These are phyloP conservation scores for Leptura quadrifasciata DNA, from an alignment of 2,888 invertebrate genomes.

Conservation along the genomic window DNA sequence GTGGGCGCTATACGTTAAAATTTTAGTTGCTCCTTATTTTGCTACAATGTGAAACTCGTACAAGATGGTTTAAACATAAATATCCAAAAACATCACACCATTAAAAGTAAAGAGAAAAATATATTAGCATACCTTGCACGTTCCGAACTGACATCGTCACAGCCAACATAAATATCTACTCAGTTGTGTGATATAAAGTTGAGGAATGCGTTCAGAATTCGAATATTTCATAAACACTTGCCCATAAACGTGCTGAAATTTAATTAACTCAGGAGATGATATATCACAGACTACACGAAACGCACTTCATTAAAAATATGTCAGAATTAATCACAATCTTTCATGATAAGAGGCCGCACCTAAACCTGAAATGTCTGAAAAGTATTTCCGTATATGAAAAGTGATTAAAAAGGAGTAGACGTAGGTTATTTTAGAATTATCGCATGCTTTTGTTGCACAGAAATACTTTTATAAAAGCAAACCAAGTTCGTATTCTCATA, in stretches of 20 bases:
- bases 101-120: slow-evolving; percentile 38
- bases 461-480: too few species aligned
- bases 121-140: slow-evolving; percentile 41
- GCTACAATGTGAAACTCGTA: slow-evolving; percentile 19
- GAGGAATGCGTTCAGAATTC: slow-evolving; percentile 40
- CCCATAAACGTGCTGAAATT: slow-evolving; percentile 33
- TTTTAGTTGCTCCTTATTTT: background rate
- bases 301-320: slow-evolving; percentile 31
- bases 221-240: slow-evolving; percentile 40
- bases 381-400: slow-evolving; percentile 7
- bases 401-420: background rate
- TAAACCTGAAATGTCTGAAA: slow-evolving; percentile 5
- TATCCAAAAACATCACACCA: slow-evolving; percentile 29
- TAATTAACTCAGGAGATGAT: slow-evolving; percentile 32
- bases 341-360: slow-evolving; percentile 13
- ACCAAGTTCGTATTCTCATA: too few species aligned
- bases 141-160: slow-evolving; percentile 37
- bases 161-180: slow-evolving; percentile 41
- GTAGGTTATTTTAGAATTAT: background rate
- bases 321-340: slow-evolving; percentile 27
- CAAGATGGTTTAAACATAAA: slow-evolving; percentile 24
- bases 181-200: slow-evolving; percentile 41
- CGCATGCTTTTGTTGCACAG: background rate
- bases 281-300: slow-evolving; percentile 12
- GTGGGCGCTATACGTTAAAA: slow-evolving; percentile 1